A percentile compares a stretch with the other conserved stretches of the same genome.
phyloP scores from a whole-genome alignment of 2,888 invertebrate genomes.

The Biston stratarius region DNA sequence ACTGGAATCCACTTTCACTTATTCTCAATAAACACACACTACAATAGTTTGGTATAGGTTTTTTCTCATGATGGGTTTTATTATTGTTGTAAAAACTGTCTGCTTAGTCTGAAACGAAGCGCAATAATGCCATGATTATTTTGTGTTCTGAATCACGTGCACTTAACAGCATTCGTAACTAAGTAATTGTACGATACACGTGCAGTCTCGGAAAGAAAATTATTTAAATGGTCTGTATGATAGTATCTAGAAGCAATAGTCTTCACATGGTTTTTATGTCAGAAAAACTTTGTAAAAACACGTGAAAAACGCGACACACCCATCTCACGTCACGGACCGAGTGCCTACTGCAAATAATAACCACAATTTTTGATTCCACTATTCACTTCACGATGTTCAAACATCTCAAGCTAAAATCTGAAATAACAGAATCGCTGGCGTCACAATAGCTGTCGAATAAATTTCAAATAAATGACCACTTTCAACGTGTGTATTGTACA shows the following conservation, averaged over 20 bases:
- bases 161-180: not conserved
- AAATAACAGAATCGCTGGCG: constrained; percentile 42
- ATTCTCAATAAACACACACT: constrained; percentile 12
- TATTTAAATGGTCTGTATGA: no score
- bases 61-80: constrained; percentile 6
- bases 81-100: constrained; percentile 29
- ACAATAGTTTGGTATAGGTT: not conserved
- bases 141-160: constrained; percentile 22
- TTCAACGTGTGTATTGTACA: constrained; percentile 27
- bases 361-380: constrained; percentile 28
- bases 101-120: constrained; percentile 31
- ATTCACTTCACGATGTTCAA: constrained; percentile 15
- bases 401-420: constrained; percentile 34
- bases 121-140: constrained; percentile 36
- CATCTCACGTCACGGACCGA: constrained; percentile 41
- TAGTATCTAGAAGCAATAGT: constrained; percentile 16
- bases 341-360: constrained; percentile 34
- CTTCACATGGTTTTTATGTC: constrained; percentile 22
- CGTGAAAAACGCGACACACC: constrained; percentile 39
- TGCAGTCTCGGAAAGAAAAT: no score
- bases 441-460: constrained; percentile 44
- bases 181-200: no score
- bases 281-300: constrained; percentile 18
- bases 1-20: not conserved
- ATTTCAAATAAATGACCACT: constrained; percentile 33